These are phyloP conservation scores for Drosophila tropicalis DNA, from an alignment of 1,140 invertebrate genomes.

Conservation along the genomic window DNA sequence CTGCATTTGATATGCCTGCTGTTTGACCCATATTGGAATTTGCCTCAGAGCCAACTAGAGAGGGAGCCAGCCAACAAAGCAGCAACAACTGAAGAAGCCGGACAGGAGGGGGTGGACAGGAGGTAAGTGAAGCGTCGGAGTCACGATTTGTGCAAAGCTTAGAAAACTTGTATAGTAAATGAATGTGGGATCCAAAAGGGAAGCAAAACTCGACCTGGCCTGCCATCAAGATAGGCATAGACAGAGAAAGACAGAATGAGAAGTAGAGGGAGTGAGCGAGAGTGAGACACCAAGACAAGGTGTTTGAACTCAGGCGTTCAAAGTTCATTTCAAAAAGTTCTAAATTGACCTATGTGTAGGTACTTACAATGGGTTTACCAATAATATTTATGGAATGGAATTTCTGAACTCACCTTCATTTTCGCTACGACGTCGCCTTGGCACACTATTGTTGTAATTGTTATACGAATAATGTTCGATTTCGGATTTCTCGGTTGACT, in stretches of 20 bases:
- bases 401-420: constrained; percentile 78
- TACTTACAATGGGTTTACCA: background rate
- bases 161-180: constrained; percentile 63
- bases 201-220: constrained; percentile 54
- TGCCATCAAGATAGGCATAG: constrained; percentile 28
- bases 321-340: constrained; percentile 56
- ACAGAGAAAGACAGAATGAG: background rate
- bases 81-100: constrained; percentile 29
- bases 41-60: constrained; percentile 42
- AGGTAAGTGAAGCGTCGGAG: constrained; percentile 19
- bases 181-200: constrained; percentile 55
- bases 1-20: constrained; percentile 78
- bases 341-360: constrained; percentile 30
- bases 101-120: background rate
- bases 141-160: constrained; percentile 73
- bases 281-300: constrained; percentile 25
- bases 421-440: constrained; percentile 69
- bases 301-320: constrained; percentile 63
- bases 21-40: constrained; percentile 82
- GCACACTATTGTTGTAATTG: constrained; percentile 68
- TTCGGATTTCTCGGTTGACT: constrained; percentile 84
- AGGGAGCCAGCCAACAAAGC: constrained; percentile 24
- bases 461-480: constrained; percentile 48
- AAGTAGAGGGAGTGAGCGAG: background rate
- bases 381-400: too few relatives aligned